Conservation (phyloP, 2,888 invertebrate genomes). For the Leucophenga montana region DNA sequence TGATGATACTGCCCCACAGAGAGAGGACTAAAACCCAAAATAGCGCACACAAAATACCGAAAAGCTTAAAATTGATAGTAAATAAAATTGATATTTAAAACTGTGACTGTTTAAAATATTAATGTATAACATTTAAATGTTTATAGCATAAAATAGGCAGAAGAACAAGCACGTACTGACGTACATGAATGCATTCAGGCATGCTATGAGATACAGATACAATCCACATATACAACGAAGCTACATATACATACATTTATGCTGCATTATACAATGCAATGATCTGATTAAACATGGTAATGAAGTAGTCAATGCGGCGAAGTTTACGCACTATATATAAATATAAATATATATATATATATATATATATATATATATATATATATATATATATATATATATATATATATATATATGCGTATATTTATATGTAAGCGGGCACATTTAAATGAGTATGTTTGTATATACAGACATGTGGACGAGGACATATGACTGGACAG, state of each 20-base stretch:
- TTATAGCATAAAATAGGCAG: slow-evolving; percentile 43
- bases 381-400: background rate
- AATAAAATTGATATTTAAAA: slow-evolving; percentile 65
- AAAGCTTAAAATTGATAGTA: slow-evolving; percentile 62
- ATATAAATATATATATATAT: too few species aligned
- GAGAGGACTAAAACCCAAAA: background rate
- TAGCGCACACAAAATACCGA: background rate
- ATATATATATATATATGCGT: background rate
- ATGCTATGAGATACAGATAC: slow-evolving; percentile 28
- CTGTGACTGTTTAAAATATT: slow-evolving; percentile 56
- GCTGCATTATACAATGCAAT: slow-evolving; percentile 54
- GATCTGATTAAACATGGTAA: slow-evolving; percentile 69
- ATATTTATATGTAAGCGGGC: background rate
- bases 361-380: background rate
- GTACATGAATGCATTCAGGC: background rate
- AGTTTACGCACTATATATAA: slow-evolving; percentile 36
- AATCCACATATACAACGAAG: background rate
- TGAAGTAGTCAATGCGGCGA: slow-evolving; percentile 68
- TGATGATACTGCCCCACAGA: background rate
- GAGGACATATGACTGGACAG: slow-evolving; percentile 14
- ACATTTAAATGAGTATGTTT: slow-evolving; percentile 36
- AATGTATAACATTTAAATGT: slow-evolving; percentile 66
- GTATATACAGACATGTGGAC: slow-evolving; percentile 2
- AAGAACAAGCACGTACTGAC: slow-evolving; percentile 24
- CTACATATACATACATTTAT: background rate